Evolutionary conservation across 2,888 invertebrate species (phyloP), one percentile per base, ranked within the genome.

Genomic region (Mactromeris polynyma): DNA sequence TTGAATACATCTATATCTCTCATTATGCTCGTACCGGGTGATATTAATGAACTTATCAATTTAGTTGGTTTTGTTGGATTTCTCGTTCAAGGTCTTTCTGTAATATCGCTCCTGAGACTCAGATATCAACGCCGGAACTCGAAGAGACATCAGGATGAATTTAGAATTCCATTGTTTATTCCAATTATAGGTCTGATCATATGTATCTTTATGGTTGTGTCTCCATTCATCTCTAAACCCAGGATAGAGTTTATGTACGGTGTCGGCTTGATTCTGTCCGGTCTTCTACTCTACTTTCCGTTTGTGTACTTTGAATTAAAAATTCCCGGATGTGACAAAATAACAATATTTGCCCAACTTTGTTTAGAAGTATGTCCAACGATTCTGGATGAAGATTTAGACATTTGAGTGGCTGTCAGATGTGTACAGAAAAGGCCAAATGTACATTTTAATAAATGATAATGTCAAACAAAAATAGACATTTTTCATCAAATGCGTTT

Each of bases 201-300:
- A 2, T 89, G 89, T 54, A 19, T 87, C 7, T 92, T 92, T 54
- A 92, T 92, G 90, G n/a, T 92, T 11, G 64, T 92, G 0, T 69
- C 92, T 2, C 92, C 92, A 31, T 92, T 92, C 64, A 80, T 92
- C 1, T 81, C 78, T 3, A 88, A 88, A 38, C 92, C 92, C 36
- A 87, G 81, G 33, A 87, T 92, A 0, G 92, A 92, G 80, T 92
- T 92, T 73, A 26, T 92, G 40, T 92, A 92, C 54, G 92, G 89
- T 17, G 84, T 58, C 0, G 89, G 80, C 2, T 88, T 89, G 51
- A 69, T 92, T 7, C 31, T 86, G 7, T 89, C 89, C 1, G 92
- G 92, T 19, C 51, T 92, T 2, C 2, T 92, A 9, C 84, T 92
- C n/a, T 92, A 92, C 46, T 26, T 92, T 42, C 90, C 90, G 0